Evolutionary conservation across 53 echinoderm and acorn worm species (phyloP).

Genomic region (Mesocentrotus franciscanus): DNA sequence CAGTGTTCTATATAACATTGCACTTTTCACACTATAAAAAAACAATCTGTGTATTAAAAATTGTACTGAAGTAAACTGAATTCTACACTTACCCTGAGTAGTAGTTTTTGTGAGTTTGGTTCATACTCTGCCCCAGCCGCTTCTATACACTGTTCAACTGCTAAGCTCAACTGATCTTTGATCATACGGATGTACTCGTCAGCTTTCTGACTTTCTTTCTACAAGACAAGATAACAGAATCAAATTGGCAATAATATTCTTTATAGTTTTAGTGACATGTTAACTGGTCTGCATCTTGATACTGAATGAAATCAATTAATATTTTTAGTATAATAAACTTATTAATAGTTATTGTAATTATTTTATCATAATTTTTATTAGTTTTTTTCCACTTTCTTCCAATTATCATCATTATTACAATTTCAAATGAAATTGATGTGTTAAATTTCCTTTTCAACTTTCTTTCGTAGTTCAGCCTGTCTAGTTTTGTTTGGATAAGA

Average conservation of each 20-base stretch:
- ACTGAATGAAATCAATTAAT: not conserved
- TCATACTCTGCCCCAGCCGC: conserved; percentile 95
- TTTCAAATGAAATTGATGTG: no score
- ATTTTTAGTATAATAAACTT: no score
- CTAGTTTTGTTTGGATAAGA: no score
- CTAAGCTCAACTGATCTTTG: conserved; percentile 80
- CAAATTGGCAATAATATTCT: not conserved
- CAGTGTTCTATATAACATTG: not conserved
- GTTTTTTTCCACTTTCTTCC: no score
- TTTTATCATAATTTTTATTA: not conserved
- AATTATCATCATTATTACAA: no score
- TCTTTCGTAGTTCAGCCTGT: no score
- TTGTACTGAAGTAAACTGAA: not conserved
- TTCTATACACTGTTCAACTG: conserved; percentile 94
- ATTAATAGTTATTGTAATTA: not conserved
- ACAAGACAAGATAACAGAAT: not conserved
- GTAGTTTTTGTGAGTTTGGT: conserved; percentile 81
- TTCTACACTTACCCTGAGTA: conserved; percentile 79
- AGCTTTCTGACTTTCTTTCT: conserved; percentile 98
- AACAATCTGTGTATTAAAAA: not conserved
- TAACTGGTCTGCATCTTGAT: not conserved
- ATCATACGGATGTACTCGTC: conserved; percentile 98
- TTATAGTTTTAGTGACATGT: not conserved
- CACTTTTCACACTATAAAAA: not conserved
- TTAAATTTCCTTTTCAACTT: no score